Evolutionary conservation across 2,797 vertebrate species (phyloP).

Genomic region (Telmatherina bonti): DNA sequence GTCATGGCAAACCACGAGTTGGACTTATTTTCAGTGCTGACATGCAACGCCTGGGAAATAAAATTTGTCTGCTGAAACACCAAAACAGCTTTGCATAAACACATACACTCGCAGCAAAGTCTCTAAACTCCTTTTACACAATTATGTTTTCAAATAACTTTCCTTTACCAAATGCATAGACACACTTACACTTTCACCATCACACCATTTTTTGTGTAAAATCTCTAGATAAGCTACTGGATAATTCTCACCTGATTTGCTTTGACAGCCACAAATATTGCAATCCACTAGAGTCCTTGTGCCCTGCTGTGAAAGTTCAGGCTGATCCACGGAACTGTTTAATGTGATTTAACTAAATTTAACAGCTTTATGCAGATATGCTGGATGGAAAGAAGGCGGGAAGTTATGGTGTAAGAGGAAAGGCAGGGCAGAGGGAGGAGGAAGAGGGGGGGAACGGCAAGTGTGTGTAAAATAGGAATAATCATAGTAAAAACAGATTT

Average conservation of each 20-base stretch:
- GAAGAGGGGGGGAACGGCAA: conserved; percentile 14
- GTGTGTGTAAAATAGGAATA: conserved; percentile 4
- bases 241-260: conserved; percentile 34
- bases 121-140: conserved; percentile 17
- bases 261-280: conserved; percentile 16
- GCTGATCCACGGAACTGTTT: conserved; percentile 29
- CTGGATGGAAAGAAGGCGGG: conserved; percentile 6
- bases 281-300: neutral
- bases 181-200: conserved; percentile 1
- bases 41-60: conserved; percentile 43
- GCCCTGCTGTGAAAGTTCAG: neutral
- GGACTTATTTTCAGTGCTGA: conserved; percentile 51
- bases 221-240: neutral
- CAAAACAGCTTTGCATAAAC: conserved; percentile 33
- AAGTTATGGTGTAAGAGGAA: conserved; percentile 22
- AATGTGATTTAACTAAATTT: conserved; percentile 17
- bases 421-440: conserved; percentile 19
- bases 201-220: neutral
- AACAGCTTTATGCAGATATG: neutral
- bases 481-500: conserved; percentile 4
- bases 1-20: conserved; percentile 37
- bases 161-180: conserved; percentile 28
- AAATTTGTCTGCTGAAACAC: conserved; percentile 52
- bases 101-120: conserved; percentile 4
- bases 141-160: conserved; percentile 27